Conservation (phyloP, 2,113 vertebrate species). For the western clawed frog (Xenopus tropicalis) region UCB_Xtro_10.0 CM004450.2:1791501-1792000, state of each 20-base stretch:
- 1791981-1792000: conserved; percentile 29
- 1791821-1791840: conserved; percentile 22
- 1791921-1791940: conserved; percentile 21
- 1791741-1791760: conserved; percentile 21
- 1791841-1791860: conserved; percentile 29
- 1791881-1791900: conserved; percentile 36
- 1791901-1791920: conserved; percentile 31
- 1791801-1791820: conserved; percentile 26
- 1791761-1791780: conserved; percentile 16
- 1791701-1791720: conserved; percentile 33
- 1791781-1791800: conserved; percentile 11
- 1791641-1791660: background rate
- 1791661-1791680: conserved; percentile 23
- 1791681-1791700: conserved; percentile 34
- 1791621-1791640: background rate
- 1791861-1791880: conserved; percentile 30
- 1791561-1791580: background rate
- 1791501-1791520: conserved; percentile 21
- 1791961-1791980: conserved; percentile 30
- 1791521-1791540: conserved; percentile 11
- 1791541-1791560: conserved; percentile 4
- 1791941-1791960: conserved; percentile 30
- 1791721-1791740: conserved; percentile 25
- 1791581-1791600: background rate
- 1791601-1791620: background rate